These are phyloP conservation scores for Actinostola sp. DNA, from an alignment of 92 coral and sea anemone species.

Conservation along the genomic window DNA sequence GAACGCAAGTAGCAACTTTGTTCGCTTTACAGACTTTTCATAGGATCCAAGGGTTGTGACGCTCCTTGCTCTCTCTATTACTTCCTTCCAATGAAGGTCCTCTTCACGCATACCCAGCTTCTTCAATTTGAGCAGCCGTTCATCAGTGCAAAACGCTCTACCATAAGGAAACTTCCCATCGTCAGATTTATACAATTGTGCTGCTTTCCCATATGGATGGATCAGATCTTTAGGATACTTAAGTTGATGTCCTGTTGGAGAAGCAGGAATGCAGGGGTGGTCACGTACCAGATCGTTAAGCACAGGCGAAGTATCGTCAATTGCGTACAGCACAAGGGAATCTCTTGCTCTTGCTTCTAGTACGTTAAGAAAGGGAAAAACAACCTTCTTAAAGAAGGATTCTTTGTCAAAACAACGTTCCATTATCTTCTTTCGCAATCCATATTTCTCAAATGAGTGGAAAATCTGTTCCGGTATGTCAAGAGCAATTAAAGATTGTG, in stretches of 20 bases:
- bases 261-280: constrained; percentile 60
- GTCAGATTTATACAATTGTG: constrained; percentile 45
- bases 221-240: constrained; percentile 66
- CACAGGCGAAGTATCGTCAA: constrained; percentile 37
- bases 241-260: constrained; percentile 59
- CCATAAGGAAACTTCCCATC: constrained; percentile 79
- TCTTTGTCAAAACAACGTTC: constrained; percentile 42
- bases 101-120: constrained; percentile 79
- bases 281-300: constrained; percentile 16
- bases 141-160: constrained; percentile 16
- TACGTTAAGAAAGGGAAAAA: constrained; percentile 63
- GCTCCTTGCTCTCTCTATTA: constrained; percentile 69
- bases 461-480: constrained; percentile 59
- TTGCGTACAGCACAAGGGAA: constrained; percentile 54
- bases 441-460: constrained; percentile 49
- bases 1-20: constrained; percentile 28
- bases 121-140: constrained; percentile 36
- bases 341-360: constrained; percentile 35
- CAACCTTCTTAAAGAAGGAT: constrained; percentile 57
- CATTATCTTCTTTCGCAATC: constrained; percentile 16
- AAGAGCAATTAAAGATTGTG: constrained; percentile 21
- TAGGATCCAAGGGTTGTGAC: constrained; percentile 32
- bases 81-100: constrained; percentile 69
- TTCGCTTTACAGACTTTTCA: constrained; percentile 22
- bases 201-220: constrained; percentile 49